Evolutionary conservation across 64 coral and sea anemone genomes (phyloP).

Genomic region (Cladopsammia gracilis): DNA sequence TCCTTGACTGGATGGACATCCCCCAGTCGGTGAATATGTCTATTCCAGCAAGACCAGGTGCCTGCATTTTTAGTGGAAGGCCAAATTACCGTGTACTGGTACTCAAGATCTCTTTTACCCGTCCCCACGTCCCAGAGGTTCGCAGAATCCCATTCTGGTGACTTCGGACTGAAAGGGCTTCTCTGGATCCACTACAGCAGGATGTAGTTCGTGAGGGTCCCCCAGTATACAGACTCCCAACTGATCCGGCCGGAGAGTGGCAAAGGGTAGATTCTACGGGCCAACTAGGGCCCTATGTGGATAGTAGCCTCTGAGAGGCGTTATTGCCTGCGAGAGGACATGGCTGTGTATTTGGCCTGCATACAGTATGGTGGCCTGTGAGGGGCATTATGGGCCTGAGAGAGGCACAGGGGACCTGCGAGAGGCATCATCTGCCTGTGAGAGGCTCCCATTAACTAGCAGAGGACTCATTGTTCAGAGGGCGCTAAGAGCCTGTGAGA

Average conservation of each 20-base stretch:
- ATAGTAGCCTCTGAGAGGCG: background rate
- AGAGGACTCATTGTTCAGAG: background rate
- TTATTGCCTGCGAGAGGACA: too few species aligned
- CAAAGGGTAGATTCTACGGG: background rate
- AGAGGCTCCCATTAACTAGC: background rate
- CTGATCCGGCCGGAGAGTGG: background rate
- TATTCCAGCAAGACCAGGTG: too few species aligned
- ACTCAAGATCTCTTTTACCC: background rate
- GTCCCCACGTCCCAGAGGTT: background rate
- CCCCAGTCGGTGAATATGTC: background rate
- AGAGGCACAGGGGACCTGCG: background rate
- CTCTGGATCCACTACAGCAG: background rate
- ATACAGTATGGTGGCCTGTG: background rate
- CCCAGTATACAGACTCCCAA: background rate
- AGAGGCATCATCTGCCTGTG: background rate
- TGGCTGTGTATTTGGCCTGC: background rate
- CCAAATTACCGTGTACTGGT: background rate
- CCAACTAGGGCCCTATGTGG: background rate
- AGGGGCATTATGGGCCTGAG: background rate
- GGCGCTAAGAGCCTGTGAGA: background rate
- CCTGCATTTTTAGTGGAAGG: background rate
- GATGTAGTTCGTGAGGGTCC: background rate
- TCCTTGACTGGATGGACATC: background rate
- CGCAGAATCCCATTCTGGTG: conserved; percentile 1
- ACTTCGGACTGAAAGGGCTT: background rate